Evolutionary conservation across 2,888 invertebrate genomes (phyloP), one percentile per base, ranked within the genome.

Genomic region (Aleiodes testaceus): DNA sequence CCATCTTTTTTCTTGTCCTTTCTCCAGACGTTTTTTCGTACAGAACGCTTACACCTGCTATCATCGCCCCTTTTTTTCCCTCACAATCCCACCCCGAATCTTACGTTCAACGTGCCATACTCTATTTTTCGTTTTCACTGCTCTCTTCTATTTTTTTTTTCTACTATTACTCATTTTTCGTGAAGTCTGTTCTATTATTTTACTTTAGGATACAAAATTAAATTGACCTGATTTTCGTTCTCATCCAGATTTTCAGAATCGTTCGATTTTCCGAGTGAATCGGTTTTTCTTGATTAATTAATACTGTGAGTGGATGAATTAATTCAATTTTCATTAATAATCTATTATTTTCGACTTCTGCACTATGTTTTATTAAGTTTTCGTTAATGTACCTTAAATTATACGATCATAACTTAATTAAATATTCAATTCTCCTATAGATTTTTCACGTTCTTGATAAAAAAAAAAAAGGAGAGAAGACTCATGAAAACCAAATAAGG

Each of bases 51-150:
- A 63, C 63, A 63, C 63, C 63, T 61, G 61, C 61, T 61, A 61
- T 61, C 61, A 61, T 44, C 61, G 44, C 44, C 44, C 12, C 6
- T 55, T 26, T 9, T 55, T 26, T 9, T 61, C 45, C 61, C 63
- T 66, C 16, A 18, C 16, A 65, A 55, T 69, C 59, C 63, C 66
- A 1, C 70, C 59, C 45, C 36, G 9, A 36, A 36, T 11, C 36
- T 36, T 36, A 36, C 36, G 36, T 36, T 52, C 74, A 52, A 74
- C 69, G 47, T 49, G 63, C 69, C 68, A 67, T 52, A 53, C 20
- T 67, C 49, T 52, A 52, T 45, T 44, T 36, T 61, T 72, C 4
- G 66, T 72, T 50, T 63, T 7, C 30, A 26, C 64, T 49, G n/a
- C 26, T 26, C 26, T 26, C 22, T 63, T 67, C 61, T 50, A 22